These are phyloP conservation scores for Hyles euphorbiae DNA, from an alignment of 1,140 invertebrate species.

Conservation along the genomic window DNA sequence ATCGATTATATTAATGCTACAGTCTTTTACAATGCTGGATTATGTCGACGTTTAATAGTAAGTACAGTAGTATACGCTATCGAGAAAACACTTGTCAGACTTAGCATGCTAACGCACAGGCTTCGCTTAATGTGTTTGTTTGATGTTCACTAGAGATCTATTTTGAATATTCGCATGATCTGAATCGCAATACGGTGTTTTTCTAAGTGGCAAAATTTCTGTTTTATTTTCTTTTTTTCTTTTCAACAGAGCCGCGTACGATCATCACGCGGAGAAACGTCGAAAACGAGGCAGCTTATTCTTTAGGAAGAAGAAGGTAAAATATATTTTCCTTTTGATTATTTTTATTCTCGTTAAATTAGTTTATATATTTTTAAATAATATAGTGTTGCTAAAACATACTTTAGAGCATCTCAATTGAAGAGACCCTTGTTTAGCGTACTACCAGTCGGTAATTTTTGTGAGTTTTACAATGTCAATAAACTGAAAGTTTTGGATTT, in stretches of 20 bases:
- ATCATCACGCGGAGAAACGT: conserved; percentile 88
- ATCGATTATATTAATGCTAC: too few species aligned
- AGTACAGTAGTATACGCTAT: neutral
- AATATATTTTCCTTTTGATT: neutral
- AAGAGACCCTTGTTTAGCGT: too few species aligned
- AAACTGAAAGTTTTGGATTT: too few species aligned
- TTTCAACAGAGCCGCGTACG: conserved; percentile 80
- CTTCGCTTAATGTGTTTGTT: conserved; percentile 31
- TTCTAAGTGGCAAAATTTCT: too few species aligned
- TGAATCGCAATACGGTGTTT: too few species aligned
- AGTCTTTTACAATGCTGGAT: neutral
- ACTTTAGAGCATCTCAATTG: too few species aligned
- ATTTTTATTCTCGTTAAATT: too few species aligned
- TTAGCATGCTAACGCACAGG: conserved; percentile 27
- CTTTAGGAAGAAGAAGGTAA: conserved; percentile 90
- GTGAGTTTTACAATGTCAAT: too few species aligned
- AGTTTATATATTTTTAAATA: too few species aligned
- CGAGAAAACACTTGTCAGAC: conserved; percentile 1
- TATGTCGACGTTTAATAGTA: neutral
- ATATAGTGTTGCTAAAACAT: too few species aligned
- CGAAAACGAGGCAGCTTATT: conserved; percentile 91
- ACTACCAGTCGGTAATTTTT: too few species aligned
- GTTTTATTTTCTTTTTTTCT: conserved; percentile 17
- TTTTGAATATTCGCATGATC: too few species aligned
- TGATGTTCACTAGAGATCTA: conserved; percentile 5